Base-by-base conservation (phyloP, 1,140 invertebrate species). In the Agrilus planipennis region DNA sequence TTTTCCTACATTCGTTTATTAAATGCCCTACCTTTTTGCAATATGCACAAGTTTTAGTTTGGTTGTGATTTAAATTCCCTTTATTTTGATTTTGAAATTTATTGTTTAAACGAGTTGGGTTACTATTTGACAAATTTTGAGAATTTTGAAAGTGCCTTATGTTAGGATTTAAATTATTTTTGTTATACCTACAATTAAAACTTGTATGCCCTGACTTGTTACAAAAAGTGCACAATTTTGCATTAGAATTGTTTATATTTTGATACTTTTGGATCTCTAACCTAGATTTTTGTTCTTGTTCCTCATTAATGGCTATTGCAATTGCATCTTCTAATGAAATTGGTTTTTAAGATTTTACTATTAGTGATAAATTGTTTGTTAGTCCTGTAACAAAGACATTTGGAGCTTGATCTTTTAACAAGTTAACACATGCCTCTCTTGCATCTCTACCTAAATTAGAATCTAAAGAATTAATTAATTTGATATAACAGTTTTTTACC, bases 381-480 rank as follows among this genome's bases (percentile, higher is more conserved):
- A 51, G 41, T 15, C 49, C 41, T 34, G 39, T 42, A 31, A 52
- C 50, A 45, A 49, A 46, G 36, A 45, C 45, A 39, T 41, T 50
- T 19, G 48, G 25, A 7, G 50, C 50, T 47, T 52, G 43, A 19
- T 45, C 40, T 44, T 49, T 50, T 34, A 52, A 45, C 17, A 52
- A 31, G 18, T 50, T 23, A 16, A 49, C 23, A 31, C 49, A 50
- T 10, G 48, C 45, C n/a, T n/a, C n/a, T n/a, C n/a, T n/a, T n/a
- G n/a, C n/a, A 39, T 50, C 48, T 36, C 31, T 34, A 20, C 25
- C 39, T 29, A 48, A 28, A 14, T 47, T 36, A 18, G 30, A 27
- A 30, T 51, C 39, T 44, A 53, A 41, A 20, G 48, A 41, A 45
- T 51, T 51, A 35, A 50, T 38, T 44, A 51, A 46, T n/a, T n/a